phyloP scores from a whole-genome alignment of 1,140 invertebrate species.

The Lutraria rhynchaena region DNA sequence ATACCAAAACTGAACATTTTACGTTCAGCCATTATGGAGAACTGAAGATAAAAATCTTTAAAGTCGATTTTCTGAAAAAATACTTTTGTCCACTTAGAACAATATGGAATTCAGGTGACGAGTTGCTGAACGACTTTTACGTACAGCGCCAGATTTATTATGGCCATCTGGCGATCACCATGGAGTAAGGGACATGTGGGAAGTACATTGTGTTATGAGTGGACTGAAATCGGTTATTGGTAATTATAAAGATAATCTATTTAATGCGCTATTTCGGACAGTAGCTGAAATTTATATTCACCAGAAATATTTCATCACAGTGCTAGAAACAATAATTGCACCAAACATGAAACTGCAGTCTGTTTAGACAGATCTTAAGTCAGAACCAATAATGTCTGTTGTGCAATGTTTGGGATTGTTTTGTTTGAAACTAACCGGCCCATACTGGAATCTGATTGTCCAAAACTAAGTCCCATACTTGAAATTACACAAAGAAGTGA shows the following conservation, averaged over 20 bases:
- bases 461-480: neutral
- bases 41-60: too few relatives aligned
- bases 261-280: conserved; percentile 49
- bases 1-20: too few relatives aligned
- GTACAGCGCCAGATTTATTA: conserved; percentile 31
- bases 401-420: neutral
- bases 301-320: neutral
- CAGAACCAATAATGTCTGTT: neutral
- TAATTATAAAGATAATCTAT: conserved; percentile 45
- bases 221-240: conserved; percentile 42
- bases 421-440: conserved; percentile 2
- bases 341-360: conserved; percentile 7
- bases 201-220: conserved; percentile 19
- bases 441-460: neutral
- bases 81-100: too few relatives aligned
- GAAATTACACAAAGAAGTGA: neutral
- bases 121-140: conserved; percentile 13
- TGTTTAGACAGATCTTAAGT: conserved; percentile 22
- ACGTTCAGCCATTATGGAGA: too few relatives aligned
- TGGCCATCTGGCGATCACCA: conserved; percentile 35
- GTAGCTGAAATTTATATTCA: conserved; percentile 22
- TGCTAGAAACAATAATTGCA: neutral
- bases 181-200: conserved; percentile 34
- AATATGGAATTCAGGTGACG: too few relatives aligned
- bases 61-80: too few relatives aligned